Conservation (phyloP, 2,888 invertebrate genomes). For the Leistus spinibarbis region DNA sequence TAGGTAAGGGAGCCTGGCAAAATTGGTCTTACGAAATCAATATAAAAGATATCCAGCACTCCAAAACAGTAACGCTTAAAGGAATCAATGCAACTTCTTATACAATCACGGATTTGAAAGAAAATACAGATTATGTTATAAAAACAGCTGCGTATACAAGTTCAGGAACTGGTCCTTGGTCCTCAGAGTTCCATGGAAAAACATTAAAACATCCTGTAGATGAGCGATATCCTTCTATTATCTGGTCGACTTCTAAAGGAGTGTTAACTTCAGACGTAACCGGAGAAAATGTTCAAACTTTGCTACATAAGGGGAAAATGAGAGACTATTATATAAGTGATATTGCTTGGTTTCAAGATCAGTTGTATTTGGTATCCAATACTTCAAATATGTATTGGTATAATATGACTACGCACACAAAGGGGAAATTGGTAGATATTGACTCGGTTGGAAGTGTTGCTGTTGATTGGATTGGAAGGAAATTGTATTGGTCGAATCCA, state of each 20-base stretch:
- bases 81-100: slow-evolving; percentile 66
- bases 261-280: slow-evolving; percentile 81
- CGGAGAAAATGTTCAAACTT: slow-evolving; percentile 73
- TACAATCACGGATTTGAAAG: slow-evolving; percentile 71
- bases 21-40: slow-evolving; percentile 82
- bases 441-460: slow-evolving; percentile 79
- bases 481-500: slow-evolving; percentile 89
- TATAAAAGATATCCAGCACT: slow-evolving; percentile 62
- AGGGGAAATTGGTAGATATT: slow-evolving; percentile 66
- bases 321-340: slow-evolving; percentile 70
- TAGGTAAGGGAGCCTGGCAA: slow-evolving; percentile 68
- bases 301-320: slow-evolving; percentile 68
- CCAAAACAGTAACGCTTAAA: slow-evolving; percentile 55
- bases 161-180: slow-evolving; percentile 81
- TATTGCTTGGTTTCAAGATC: slow-evolving; percentile 78
- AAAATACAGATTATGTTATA: slow-evolving; percentile 77
- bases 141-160: slow-evolving; percentile 79
- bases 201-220: slow-evolving; percentile 66
- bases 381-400: slow-evolving; percentile 74
- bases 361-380: slow-evolving; percentile 76
- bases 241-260: slow-evolving; percentile 80
- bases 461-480: slow-evolving; percentile 89
- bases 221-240: slow-evolving; percentile 65
- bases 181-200: slow-evolving; percentile 73
- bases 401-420: slow-evolving; percentile 67